Base-by-base conservation (phyloP, 2,888 invertebrate species). In the Lithophane ornitopus region DNA sequence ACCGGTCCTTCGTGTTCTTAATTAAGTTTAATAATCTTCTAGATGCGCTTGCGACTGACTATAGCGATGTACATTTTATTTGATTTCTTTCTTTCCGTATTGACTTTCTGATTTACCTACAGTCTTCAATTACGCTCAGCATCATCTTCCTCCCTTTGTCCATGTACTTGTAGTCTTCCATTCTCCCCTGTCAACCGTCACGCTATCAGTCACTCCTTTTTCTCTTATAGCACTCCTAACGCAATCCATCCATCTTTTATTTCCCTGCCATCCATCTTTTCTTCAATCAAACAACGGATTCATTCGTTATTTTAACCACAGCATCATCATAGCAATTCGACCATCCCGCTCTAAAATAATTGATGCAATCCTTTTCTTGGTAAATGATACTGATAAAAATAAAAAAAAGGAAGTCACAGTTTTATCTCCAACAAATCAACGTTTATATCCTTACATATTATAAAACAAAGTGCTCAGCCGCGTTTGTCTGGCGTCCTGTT, bases 1-100 rank as follows among this genome's bases (percentile, higher is more conserved):
- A 82, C 63, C 7, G 68, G 68, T 85, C 71, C 26, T 44, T 28
- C n/a, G 22, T 67, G 41, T 49, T 67, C 26, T 22, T 28, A 22
- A 16, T 44, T 9, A 66, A 46, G 46, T 58, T 66, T 34, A 62
- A 39, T 14, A 34, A 44, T 46, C 52, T 58, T 63, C 19, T 46
- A n/a, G 22, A 65, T 39, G 6, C 6, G 16, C n/a, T 16, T 74
- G 41, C 14, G 34, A 61, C 14, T 49, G 28, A 22, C 12, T 6
- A 6, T 19, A 59, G 11, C 34, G 14, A 39, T 46, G 22, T 26
- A 22, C 22, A 28, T 28, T 46, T 8, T 26, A 26, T 63, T n/a
- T 65, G 11, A 26, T 44, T 65, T 26, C 7, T 41, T 22, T 61
- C 12, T 41, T 65, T 22, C 2, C 0, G 8, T 8, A 3, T 34